Base-by-base conservation (phyloP, 2,888 invertebrate species). In the Meliscaeva auricollis region DNA sequence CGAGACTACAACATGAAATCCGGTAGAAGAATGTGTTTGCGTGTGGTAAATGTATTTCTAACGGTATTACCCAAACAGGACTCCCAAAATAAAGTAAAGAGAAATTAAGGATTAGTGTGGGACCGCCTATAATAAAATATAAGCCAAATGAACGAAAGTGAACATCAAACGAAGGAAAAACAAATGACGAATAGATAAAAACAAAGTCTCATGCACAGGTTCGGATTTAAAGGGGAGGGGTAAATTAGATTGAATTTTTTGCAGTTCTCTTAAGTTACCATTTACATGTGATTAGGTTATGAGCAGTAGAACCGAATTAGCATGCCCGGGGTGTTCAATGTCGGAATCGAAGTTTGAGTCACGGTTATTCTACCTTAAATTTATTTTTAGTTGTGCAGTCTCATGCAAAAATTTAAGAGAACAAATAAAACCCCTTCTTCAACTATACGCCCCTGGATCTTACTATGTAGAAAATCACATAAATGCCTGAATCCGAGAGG, bases 31-130 rank as follows among this genome's bases (percentile, higher is more conserved):
- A 64, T 64, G 48, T 66, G 35, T 50, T 50, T 50, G 66, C 66
- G 50, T 66, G 66, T 17, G 50, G 50, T 50, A 20, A 50, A 66
- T 50, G 50, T 20, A 50, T 66, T 50, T 66, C 66, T 17, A 50
- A 50, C 20, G 35, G 7, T 32, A 48, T 20, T 66, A 46, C 9
- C 30, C 9, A 32, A 41, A n/a, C 66, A n/a, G 20, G 20, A 66
- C 50, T 66, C 4, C 32, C 20, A n/a, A 66, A 66, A 32, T 20
- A 3, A 17, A 20, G 17, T 48, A 8, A 32, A 22, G 22, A 22
- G 35, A 30, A 66, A 66, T 50, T 22, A 50, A 11, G 50, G 22
- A 66, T 50, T 50, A 32, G n/a, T 35, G 20, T 8, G 35, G 50
- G 13, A 66, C 13, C 20, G n/a, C 35, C 35, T 50, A 7, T 35